phyloP scores from a whole-genome alignment of 2,888 invertebrate species.

The Hydroisotoma schaefferi region DNA sequence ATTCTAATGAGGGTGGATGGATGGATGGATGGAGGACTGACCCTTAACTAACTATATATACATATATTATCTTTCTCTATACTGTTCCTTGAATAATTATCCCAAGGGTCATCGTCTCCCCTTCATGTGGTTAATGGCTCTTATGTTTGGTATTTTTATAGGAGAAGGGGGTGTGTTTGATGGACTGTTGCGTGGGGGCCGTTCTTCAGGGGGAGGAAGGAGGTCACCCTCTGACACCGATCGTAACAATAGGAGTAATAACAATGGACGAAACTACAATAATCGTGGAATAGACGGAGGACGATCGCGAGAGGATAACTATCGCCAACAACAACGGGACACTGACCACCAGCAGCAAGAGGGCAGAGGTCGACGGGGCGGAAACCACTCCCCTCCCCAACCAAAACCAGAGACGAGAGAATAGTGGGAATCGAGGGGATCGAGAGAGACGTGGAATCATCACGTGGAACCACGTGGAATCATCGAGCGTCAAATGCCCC shows the following conservation, averaged over 20 bases:
- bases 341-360: conserved; percentile 16
- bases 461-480: conserved; percentile 38
- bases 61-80: no score
- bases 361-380: conserved; percentile 31
- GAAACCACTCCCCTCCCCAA: conserved; percentile 1
- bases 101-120: no score
- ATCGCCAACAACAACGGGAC: conserved; percentile 26
- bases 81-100: no score
- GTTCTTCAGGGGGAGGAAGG: background rate
- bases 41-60: no score
- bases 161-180: conserved; percentile 12
- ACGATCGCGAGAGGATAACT: conserved; percentile 8
- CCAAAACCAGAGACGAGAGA: conserved; percentile 25
- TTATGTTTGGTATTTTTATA: background rate
- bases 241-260: conserved; percentile 6
- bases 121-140: no score
- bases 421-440: conserved; percentile 22
- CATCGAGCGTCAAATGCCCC: conserved; percentile 34
- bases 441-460: conserved; percentile 28
- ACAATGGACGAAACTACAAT: conserved; percentile 1
- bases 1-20: no score
- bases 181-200: conserved; percentile 3
- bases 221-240: conserved; percentile 6
- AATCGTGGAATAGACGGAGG: background rate
- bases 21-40: no score